phyloP scores from a whole-genome alignment of 2,113 vertebrate genomes.

The Otocyon megalotis region DNA sequence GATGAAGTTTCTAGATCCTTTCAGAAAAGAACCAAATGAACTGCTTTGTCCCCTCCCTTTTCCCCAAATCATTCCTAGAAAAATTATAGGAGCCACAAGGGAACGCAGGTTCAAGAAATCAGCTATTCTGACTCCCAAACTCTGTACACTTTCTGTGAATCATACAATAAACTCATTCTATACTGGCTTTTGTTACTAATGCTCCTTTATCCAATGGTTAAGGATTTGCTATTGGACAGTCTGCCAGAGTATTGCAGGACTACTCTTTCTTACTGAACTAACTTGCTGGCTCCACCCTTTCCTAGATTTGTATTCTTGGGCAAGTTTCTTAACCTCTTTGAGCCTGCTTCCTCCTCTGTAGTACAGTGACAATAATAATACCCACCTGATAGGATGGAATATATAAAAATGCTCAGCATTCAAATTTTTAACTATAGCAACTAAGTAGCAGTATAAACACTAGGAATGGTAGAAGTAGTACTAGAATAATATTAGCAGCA shows the following conservation, averaged over 20 bases:
- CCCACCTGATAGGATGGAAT: constrained; percentile 47
- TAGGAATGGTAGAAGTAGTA: background rate
- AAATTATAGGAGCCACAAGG: background rate
- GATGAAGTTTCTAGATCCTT: background rate
- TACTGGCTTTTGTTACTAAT: background rate
- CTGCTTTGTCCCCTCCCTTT: background rate
- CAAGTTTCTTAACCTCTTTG: constrained; percentile 83
- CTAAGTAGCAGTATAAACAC: background rate
- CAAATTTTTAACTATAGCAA: constrained; percentile 30
- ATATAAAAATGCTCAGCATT: constrained; percentile 30
- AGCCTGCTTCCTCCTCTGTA: constrained; percentile 71
- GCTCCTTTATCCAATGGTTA: constrained; percentile 21
- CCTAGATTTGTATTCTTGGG: constrained; percentile 77
- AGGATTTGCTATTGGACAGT: background rate
- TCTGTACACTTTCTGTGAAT: background rate
- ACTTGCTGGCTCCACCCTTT: constrained; percentile 46
- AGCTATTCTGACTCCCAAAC: constrained; percentile 15
- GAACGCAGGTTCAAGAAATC: constrained; percentile 8
- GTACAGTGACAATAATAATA: constrained; percentile 45
- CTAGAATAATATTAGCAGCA: background rate
- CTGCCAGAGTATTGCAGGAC: constrained; percentile 30
- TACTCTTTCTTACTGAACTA: constrained; percentile 32
- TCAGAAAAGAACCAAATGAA: background rate
- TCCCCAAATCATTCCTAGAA: background rate
- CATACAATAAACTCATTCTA: background rate